These are phyloP conservation scores for Carduelis carduelis DNA, from an alignment of 2,797 vertebrate species.

Conservation along the genomic window DNA sequence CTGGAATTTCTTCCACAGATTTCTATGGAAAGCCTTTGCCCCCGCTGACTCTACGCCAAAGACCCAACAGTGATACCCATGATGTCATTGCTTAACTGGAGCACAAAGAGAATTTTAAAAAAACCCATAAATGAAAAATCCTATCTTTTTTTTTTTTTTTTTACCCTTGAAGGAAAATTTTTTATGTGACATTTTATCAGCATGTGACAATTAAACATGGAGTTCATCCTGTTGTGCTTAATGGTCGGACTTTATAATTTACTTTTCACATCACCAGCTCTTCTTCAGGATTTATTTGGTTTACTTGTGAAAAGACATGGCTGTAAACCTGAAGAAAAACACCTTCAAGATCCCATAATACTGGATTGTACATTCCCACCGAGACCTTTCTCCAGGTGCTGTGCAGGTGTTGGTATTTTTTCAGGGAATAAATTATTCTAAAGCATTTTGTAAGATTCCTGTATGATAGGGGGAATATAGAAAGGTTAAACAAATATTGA, in stretches of 20 bases:
- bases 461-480: conserved; percentile 40
- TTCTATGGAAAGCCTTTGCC: conserved; percentile 90
- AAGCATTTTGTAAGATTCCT: conserved; percentile 62
- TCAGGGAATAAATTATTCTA: conserved; percentile 26
- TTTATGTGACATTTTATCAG: not conserved
- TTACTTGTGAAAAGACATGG: not conserved
- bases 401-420: conserved; percentile 36
- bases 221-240: not conserved
- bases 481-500: conserved; percentile 66
- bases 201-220: not conserved
- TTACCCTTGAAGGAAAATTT: not conserved
- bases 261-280: conserved; percentile 19
- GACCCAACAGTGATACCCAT: conserved; percentile 87
- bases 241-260: not conserved
- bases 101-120: not conserved
- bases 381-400: conserved; percentile 13
- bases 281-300: conserved; percentile 27
- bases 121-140: not conserved
- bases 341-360: not conserved
- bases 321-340: conserved; percentile 41
- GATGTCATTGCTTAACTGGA: conserved; percentile 83
- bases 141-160: not conserved
- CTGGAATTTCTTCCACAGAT: conserved; percentile 61
- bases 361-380: not conserved
- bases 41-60: conserved; percentile 83